Evolutionary conservation across 2,888 invertebrate species (phyloP), one percentile per base, ranked within the genome.

Genomic region (Tanytarsus gracilentus): DNA sequence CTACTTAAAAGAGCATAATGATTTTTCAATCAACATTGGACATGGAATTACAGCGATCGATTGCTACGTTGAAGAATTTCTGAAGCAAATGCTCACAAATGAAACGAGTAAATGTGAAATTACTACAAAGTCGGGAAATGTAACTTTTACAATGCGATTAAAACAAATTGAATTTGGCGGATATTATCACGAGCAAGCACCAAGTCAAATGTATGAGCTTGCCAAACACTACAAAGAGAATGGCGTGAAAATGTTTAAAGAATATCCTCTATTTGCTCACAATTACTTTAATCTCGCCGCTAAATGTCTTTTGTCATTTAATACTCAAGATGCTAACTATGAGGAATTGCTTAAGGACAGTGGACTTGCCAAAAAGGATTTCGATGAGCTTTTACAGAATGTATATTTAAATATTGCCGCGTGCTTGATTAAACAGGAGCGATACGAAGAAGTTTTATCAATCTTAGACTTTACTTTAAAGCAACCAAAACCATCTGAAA

Each of bases 361-460:
- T 62, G 26, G 50, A 1, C 18, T 80, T 26, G 67, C 69, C 27
- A 66, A 76, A 0, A 70, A 74, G 7, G 77, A 80, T 61, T 75
- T 87, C 64, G 69, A 78, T 33, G 72, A 75, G 56, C 70, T 87
- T 7, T 81, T 86, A 69, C 73, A 81, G 8, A 82, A 80, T 65
- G 75, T 91, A 7, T 88, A 86, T 69, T 86, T 87, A 65, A 94
- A 94, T 72, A 75, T 93, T 69, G 87, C 91, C 0, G 85, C 86
- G 49, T 90, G 91, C 69, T 85, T 90, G 66, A 76, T 89, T 18
- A 82, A 82, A 63, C 78, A 78, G 63, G 72, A 81, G 8, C 83
- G 85, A 64, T 86, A 81, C 70, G 77, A 81, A 4, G 80, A 83
- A 62, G 84, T 83, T 0, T 69, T 87, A 27, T 75, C 78, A 36